Evolutionary conservation across 1,140 invertebrate species (phyloP), one percentile per base, ranked within the genome.

Genomic region (Heliconius himera): DNA sequence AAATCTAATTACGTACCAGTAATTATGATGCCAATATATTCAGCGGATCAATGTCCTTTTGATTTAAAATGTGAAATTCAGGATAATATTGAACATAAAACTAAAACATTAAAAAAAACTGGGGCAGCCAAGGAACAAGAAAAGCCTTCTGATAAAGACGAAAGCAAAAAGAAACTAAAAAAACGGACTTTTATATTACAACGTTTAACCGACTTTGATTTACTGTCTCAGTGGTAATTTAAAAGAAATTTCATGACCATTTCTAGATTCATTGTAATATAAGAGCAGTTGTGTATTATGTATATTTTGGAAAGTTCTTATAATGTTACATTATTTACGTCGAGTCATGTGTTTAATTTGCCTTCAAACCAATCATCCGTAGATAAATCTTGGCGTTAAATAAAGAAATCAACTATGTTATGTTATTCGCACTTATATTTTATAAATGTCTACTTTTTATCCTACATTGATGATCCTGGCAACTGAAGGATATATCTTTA

Each of bases 21-120:
- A 18, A 90, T 93, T n/a, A 91, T 93, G 91, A 92, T 93, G 92
- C 92, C 92, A 6, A 89, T 93, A 33, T 89, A 84, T 70, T 75
- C 89, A 41, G 89, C 89, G 29, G 88, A 92, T 18, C 78, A 91
- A 79, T 93, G 92, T 49, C 89, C 90, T 3, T 92, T 93, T 74
- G 89, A 92, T 79, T 86, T 92, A 79, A 84, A 91, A 51, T 90
- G 90, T 81, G 91, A 92, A 84, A 72, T 89, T 20, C 78, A 88
- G 73, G 90, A 90, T 85, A 87, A 86, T 1, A 86, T 89, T 76
- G 86, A 92, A 77, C 26, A 81, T 8, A 87, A 85, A 81, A 29
- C 73, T n/a, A 90, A 88, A 84, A 76, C 82, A 33, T 77, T 38
- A 20, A 90, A 88, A 85, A 84, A 85, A 66, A 22, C 74, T 70